Base-by-base conservation (phyloP, 30 jellyfish, hydroid and myxozoan species). In the Sanderia malayensis region DNA sequence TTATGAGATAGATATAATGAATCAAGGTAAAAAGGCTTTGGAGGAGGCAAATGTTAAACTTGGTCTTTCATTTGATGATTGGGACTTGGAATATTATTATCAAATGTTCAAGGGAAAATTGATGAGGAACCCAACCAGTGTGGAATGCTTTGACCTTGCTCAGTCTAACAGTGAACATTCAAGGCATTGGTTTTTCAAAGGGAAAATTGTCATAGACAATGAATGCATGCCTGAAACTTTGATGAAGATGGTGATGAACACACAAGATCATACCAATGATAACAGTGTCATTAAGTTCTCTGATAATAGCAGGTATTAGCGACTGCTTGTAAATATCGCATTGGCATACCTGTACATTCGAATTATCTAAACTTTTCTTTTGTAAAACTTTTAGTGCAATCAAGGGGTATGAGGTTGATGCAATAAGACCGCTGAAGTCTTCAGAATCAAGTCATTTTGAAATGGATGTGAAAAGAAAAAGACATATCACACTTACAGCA, bases 251-350 rank as follows among this genome's bases (percentile, higher is more conserved):
- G 97, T 88, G 15, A 65, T 86, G 81, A 45, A 47, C 23, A 88
- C 97, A 4, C 97, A 88, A 69, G 64, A 60, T 4, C 31, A 58
- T 10, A 30, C 91, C 0, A 88, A 88, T 62, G 74, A 75, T 45
- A 88, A 88, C 73, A 88, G 79, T 49, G 82, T 88, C 41, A 88
- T 88, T 63, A 88, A 88, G 64, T 88, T 88, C 60, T 88, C 87
- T 13, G 97, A 88, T 47, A 88, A 88, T 67, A 88, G 97, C 87
- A 88, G 97, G 97, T 88, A 78, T n/a, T n/a, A n/a, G n/a, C n/a
- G n/a, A n/a, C n/a, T n/a, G n/a, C n/a, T n/a, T n/a, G n/a, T n/a
- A n/a, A n/a, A n/a, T n/a, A n/a, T n/a, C n/a, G n/a, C n/a, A n/a
- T n/a, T n/a, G n/a, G n/a, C n/a, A n/a, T n/a, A n/a, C n/a, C n/a